Evolutionary conservation across 2,888 invertebrate species (phyloP).

Genomic region (Drosophila nigricruria): DNA sequence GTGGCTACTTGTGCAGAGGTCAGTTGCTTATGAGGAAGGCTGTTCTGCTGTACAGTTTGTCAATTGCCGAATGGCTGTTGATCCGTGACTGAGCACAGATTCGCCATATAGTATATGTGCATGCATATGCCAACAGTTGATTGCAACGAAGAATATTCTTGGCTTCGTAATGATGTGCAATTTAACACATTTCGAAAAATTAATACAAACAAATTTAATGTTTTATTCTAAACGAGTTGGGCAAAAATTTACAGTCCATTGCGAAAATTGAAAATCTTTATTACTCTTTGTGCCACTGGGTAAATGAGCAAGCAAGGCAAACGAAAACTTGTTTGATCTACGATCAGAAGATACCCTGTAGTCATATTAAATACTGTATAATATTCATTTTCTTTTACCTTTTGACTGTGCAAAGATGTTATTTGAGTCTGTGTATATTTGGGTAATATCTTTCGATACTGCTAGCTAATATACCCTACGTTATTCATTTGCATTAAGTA

Average conservation of each 20-base stretch:
- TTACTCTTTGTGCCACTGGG: constrained; percentile 47
- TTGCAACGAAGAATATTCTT: constrained; percentile 9
- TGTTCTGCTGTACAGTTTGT: constrained; percentile 14
- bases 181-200: constrained; percentile 11
- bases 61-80: constrained; percentile 10
- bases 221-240: constrained; percentile 34
- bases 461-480: not conserved
- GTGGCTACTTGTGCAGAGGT: constrained; percentile 39
- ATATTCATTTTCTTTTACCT: too few relatives aligned
- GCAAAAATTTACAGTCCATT: constrained; percentile 44
- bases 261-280: constrained; percentile 62
- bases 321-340: not conserved
- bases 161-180: constrained; percentile 23
- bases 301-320: constrained; percentile 43
- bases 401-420: too few relatives aligned
- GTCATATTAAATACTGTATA: not conserved
- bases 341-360: not conserved
- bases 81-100: constrained; percentile 10
- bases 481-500: not conserved
- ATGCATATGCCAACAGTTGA: not conserved
- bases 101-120: not conserved
- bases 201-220: not conserved
- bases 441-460: too few relatives aligned
- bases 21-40: constrained; percentile 5
- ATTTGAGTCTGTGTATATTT: not conserved